Evolutionary conservation across 1,140 invertebrate species (phyloP).

Genomic region (Teleopsis dalmanni): DNA sequence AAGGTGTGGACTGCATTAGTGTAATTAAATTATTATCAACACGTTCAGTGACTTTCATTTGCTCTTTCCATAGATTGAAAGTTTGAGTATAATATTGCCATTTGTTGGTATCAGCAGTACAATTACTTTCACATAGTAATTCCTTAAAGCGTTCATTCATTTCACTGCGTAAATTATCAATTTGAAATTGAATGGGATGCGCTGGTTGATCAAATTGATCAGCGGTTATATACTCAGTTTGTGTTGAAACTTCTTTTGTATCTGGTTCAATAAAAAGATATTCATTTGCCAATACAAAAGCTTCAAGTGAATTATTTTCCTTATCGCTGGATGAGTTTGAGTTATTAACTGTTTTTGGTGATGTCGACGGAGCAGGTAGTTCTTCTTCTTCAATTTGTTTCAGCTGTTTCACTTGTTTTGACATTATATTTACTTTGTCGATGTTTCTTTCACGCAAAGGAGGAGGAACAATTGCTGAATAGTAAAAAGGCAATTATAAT

Average conservation of each 20-base stretch:
- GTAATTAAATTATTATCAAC: conserved; percentile 24
- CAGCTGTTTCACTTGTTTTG: conserved; percentile 17
- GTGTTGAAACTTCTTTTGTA: no score
- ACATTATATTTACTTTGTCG: conserved; percentile 12
- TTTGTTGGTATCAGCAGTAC: conserved; percentile 19
- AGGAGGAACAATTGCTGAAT: no score
- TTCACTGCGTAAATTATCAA: conserved; percentile 16
- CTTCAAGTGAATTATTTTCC: no score
- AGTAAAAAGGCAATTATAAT: no score
- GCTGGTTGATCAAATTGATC: neutral
- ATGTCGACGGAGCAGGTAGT: neutral
- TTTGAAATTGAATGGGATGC: conserved; percentile 12
- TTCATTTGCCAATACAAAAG: no score
- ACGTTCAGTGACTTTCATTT: conserved; percentile 19
- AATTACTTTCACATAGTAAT: conserved; percentile 27
- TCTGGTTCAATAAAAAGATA: no score
- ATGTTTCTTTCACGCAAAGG: conserved; percentile 35
- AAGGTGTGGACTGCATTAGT: conserved; percentile 25
- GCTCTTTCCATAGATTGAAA: conserved; percentile 19
- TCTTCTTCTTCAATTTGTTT: conserved; percentile 35
- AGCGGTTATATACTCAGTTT: no score
- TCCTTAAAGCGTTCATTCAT: conserved; percentile 18
- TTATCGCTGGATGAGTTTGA: no score
- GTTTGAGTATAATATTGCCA: conserved; percentile 20
- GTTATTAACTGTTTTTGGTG: neutral